Evolutionary conservation across 2,888 invertebrate species (phyloP), one percentile per base, ranked within the genome.

Genomic region (Napeogenes inachia): DNA sequence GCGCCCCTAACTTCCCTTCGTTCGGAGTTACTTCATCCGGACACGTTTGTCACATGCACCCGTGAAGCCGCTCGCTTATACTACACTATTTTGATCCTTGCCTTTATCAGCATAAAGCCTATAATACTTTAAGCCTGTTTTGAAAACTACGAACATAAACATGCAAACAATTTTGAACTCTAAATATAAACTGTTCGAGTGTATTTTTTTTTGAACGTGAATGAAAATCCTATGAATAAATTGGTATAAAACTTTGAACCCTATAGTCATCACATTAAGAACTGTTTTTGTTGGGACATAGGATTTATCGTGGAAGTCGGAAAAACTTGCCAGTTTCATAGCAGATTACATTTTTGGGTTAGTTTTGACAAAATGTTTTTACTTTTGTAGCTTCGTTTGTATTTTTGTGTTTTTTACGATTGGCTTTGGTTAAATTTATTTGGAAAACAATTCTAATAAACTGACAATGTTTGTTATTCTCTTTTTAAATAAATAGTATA

Each of bases 11-110:
- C 46, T 8, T 13, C 42, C 32, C 30, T 42, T 50, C 50, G 58
- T 45, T 57, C 50, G 55, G 54, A 66, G 64, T 57, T 58, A 56
- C 60, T 63, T 59, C 60, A 60, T 45, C 60, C 62, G 62, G 64
- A 59, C 62, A 62, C 60, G 62, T 66, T 66, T 66, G 66, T 66
- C 66, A 66, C 66, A 66, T 62, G 60, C 66, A 66, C 50, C 50
- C 50, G 50, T 50, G 64, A 32, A 47, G 53, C 60, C n/a, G 13
- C 13, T 21, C 45, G 54, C 38, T 57, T 50, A 54, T 30, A 4
- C 4, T 53, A 59, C 33, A 13, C 59, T 12, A 62, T 58, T 54
- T 62, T 62, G 53, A 56, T 21, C 54, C 58, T 35, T 62, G 56
- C 33, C 3, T 3, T 10, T 2, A 12, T 35, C 0, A 35, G 13